phyloP scores from a whole-genome alignment of 2,797 vertebrate species.

The Enteromius treurensis region DNA sequence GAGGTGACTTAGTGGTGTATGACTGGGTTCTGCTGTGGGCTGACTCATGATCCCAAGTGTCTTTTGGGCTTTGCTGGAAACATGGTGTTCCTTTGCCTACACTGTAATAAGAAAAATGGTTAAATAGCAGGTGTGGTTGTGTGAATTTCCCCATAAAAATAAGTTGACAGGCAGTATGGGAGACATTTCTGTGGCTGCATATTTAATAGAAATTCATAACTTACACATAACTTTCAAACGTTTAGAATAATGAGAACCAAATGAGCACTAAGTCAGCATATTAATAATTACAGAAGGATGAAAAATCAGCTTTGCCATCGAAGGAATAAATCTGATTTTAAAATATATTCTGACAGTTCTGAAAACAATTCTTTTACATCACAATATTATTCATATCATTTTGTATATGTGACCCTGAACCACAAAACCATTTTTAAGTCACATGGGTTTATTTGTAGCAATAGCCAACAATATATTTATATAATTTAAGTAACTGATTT shows the following conservation, averaged over 20 bases:
- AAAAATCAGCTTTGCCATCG: neutral
- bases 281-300: neutral
- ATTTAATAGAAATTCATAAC: neutral
- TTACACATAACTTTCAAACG: neutral
- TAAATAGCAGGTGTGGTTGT: constrained; percentile 22
- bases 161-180: neutral
- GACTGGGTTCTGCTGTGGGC: constrained; percentile 35
- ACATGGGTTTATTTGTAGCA: neutral
- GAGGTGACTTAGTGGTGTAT: constrained; percentile 41
- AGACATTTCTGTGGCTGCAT: neutral
- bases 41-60: constrained; percentile 46
- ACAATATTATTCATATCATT: neutral
- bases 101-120: neutral
- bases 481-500: neutral
- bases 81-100: constrained; percentile 11
- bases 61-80: constrained; percentile 33
- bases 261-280: neutral
- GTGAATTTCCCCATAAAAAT: neutral
- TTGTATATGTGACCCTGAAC: neutral
- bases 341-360: neutral
- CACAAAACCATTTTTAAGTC: neutral
- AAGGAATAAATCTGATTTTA: neutral
- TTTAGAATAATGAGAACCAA: neutral
- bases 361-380: neutral
- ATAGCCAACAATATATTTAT: neutral